Percentiles rank a stretch among this genome's conserved stretches.
phyloP scores from a whole-genome alignment of 2,797 vertebrate genomes.

The Thalassophryne amazonica region DNA sequence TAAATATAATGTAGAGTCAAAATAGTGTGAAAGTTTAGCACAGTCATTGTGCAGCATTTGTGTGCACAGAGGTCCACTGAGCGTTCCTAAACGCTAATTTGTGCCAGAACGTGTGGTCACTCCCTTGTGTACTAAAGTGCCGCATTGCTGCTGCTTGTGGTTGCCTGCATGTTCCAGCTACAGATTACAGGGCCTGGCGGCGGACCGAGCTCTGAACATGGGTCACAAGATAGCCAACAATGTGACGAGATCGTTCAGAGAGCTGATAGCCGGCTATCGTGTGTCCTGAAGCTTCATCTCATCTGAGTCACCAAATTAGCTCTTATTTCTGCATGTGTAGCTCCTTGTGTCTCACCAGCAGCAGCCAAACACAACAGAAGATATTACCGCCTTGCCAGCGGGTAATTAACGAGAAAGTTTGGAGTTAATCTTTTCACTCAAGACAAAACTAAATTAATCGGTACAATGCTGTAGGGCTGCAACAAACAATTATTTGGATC shows the following conservation, averaged over 20 bases:
- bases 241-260: constrained; percentile 62
- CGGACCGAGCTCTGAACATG: constrained; percentile 48
- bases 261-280: constrained; percentile 45
- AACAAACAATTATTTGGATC: too few relatives aligned
- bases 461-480: too few relatives aligned
- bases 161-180: constrained; percentile 59
- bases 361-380: too few relatives aligned
- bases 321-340: constrained; percentile 55
- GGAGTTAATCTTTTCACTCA: too few relatives aligned
- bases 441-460: too few relatives aligned
- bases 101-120: constrained; percentile 46
- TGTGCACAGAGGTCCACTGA: constrained; percentile 49
- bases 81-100: constrained; percentile 40
- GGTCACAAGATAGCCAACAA: constrained; percentile 61
- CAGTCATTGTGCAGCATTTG: constrained; percentile 37
- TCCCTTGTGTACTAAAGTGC: constrained; percentile 60
- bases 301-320: constrained; percentile 40
- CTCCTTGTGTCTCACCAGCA: too few relatives aligned
- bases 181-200: constrained; percentile 66
- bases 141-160: constrained; percentile 48
- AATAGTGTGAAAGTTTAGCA: too few relatives aligned
- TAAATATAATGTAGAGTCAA: too few relatives aligned
- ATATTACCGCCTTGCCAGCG: too few relatives aligned
- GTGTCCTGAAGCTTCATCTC: constrained; percentile 46
- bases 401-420: too few relatives aligned